These are phyloP conservation scores for Andrena marginata DNA, from an alignment of 2,888 invertebrate genomes.

Conservation along the genomic window DNA sequence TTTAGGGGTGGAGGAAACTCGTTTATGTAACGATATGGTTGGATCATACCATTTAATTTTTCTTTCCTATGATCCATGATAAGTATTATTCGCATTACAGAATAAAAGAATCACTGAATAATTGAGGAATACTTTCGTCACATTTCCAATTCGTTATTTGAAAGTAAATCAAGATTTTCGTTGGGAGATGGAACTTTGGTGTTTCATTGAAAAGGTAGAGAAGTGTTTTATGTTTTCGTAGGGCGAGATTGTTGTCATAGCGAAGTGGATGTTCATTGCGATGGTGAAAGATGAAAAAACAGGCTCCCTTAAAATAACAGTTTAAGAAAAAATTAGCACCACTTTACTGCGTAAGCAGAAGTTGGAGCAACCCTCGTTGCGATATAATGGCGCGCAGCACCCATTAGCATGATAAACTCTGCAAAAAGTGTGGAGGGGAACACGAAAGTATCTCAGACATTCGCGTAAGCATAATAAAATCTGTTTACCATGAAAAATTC, in stretches of 20 bases:
- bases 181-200: neutral
- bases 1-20: neutral
- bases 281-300: constrained; percentile 25
- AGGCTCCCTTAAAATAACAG: constrained; percentile 61
- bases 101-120: too few relatives aligned
- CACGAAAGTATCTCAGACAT: neutral
- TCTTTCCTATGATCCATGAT: too few relatives aligned
- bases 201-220: neutral
- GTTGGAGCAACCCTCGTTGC: constrained; percentile 13
- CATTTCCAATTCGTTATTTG: too few relatives aligned
- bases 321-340: constrained; percentile 71
- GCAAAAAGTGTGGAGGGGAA: constrained; percentile 35
- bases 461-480: constrained; percentile 9
- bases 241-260: constrained; percentile 57
- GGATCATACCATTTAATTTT: neutral
- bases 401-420: constrained; percentile 25
- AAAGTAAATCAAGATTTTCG: neutral
- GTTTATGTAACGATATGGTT: neutral
- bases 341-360: constrained; percentile 73
- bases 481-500: neutral
- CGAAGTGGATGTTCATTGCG: constrained; percentile 60
- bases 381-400: constrained; percentile 25
- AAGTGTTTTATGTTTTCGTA: constrained; percentile 35
- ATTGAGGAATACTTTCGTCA: too few relatives aligned
- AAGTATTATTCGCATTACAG: too few relatives aligned